Percentiles rank a stretch among this genome's conserved stretches.
These are phyloP conservation scores for Argopecten irradians DNA, from an alignment of 1,140 invertebrate species.

Conservation along the genomic window DNA sequence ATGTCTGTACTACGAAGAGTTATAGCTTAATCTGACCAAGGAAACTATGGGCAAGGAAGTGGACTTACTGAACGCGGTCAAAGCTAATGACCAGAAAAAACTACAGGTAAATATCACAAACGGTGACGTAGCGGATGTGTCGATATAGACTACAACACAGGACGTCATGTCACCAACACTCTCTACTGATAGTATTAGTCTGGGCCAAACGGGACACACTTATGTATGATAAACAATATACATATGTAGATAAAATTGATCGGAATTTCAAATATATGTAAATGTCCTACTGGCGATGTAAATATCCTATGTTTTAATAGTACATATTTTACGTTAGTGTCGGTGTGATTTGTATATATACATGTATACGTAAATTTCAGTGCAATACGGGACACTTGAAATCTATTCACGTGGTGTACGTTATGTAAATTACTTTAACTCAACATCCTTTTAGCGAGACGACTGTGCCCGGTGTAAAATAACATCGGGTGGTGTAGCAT, in stretches of 20 bases:
- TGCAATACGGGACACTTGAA: no score
- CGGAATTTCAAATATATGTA: no score
- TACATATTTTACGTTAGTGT: no score
- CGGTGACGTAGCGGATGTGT: background rate
- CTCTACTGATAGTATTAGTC: background rate
- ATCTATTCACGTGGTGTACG: background rate
- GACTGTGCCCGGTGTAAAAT: background rate
- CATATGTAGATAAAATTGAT: background rate
- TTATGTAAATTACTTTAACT: background rate
- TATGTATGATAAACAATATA: background rate
- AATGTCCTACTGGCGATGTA: no score
- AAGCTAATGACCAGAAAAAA: constrained; percentile 58
- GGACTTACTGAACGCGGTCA: constrained; percentile 63
- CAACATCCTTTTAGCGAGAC: background rate
- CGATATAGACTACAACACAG: no score
- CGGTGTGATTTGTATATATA: no score
- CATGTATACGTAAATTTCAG: no score
- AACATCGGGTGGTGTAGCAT: background rate
- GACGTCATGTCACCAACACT: background rate
- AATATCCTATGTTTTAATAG: no score
- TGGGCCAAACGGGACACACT: background rate
- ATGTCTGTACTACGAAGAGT: background rate
- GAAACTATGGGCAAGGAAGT: constrained; percentile 62
- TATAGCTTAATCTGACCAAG: background rate
- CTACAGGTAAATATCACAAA: constrained; percentile 53